Conservation (phyloP, 2,888 invertebrate species). For the Chirona hameri region DNA sequence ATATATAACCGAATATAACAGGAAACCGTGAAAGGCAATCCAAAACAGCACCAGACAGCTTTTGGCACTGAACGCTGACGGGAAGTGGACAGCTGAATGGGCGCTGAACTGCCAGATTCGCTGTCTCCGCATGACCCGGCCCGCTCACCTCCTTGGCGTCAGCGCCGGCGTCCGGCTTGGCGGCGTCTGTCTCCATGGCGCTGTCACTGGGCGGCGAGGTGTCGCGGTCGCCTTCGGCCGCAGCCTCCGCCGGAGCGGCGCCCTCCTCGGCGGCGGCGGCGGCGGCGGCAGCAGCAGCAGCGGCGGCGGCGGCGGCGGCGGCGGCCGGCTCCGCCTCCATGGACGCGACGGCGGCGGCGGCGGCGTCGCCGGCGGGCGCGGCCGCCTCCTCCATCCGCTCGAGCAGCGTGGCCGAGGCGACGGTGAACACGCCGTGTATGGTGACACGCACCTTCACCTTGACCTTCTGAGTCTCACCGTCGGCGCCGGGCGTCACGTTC, state of each 20-base stretch:
- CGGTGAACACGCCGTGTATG: constrained; percentile 83
- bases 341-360: constrained; percentile 37
- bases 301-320: constrained; percentile 42
- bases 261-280: constrained; percentile 44
- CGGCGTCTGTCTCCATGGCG: constrained; percentile 31
- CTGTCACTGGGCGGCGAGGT: neutral
- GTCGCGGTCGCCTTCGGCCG: too few relatives aligned
- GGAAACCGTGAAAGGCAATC: too few relatives aligned
- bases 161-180: constrained; percentile 32
- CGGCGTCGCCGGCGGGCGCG: constrained; percentile 29
- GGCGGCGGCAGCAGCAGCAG: neutral
- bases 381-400: constrained; percentile 46
- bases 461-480: constrained; percentile 89
- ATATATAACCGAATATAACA: too few relatives aligned
- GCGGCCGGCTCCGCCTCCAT: constrained; percentile 41
- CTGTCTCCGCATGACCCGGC: neutral
- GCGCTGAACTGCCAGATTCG: too few relatives aligned
- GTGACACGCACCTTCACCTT: constrained; percentile 95
- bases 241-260: too few relatives aligned
- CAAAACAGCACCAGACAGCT: too few relatives aligned
- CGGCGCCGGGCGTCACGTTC: constrained; percentile 77
- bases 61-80: too few relatives aligned
- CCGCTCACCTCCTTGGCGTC: constrained; percentile 30
- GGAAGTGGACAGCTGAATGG: too few relatives aligned
- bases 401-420: constrained; percentile 74